Base-by-base conservation (phyloP, 2,113 vertebrate genomes). In the Carassius auratus region DNA sequence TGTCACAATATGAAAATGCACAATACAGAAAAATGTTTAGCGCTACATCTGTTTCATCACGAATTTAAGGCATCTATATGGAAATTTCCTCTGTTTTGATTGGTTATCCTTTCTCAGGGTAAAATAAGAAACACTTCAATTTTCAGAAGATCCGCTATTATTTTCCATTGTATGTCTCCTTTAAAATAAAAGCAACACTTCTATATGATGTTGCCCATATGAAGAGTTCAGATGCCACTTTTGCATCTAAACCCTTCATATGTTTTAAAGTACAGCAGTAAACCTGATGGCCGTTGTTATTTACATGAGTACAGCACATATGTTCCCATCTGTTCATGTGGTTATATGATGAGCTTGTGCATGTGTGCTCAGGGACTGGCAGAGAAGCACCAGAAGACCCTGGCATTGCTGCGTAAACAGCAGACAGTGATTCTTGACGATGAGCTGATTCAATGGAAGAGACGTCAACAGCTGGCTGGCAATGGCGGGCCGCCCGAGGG, bases 391-490 rank as follows among this genome's bases (percentile, higher is more conserved):
- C 98, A 99, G 93, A 98, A 98, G 93, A 98, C 97, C 30, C 93
- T 99, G 94, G 96, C 97, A 93, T 93, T 99, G 93, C 94, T 99
- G 90, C 95, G 97, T 85, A 99, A 99, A 92, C 97, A 98, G 90
- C 97, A 99, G 93, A 98, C 97, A 0, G 93, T 98, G 92, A 99
- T 99, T 86, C 95, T 99, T 92, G 98, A 99, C 0, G 98, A 99
- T 0, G 97, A 99, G 89, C 93, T 99, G 93, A 99, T 99, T 91
- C 98, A 98, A 93, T 97, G 96, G 98, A 99, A 99, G 94, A 95
- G 98, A 87, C 93, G 98, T 88, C 98, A 99, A 91, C 98, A 99
- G 95, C 95, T 99, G 90, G 97, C 98, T 0, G 98, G 98, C 84
- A 99, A 99, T 0, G 97, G 98, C 14, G 98, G 97, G 0, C 97